Base-by-base conservation (phyloP, 1,140 invertebrate species). In the Oreohelix idahoensis region DNA sequence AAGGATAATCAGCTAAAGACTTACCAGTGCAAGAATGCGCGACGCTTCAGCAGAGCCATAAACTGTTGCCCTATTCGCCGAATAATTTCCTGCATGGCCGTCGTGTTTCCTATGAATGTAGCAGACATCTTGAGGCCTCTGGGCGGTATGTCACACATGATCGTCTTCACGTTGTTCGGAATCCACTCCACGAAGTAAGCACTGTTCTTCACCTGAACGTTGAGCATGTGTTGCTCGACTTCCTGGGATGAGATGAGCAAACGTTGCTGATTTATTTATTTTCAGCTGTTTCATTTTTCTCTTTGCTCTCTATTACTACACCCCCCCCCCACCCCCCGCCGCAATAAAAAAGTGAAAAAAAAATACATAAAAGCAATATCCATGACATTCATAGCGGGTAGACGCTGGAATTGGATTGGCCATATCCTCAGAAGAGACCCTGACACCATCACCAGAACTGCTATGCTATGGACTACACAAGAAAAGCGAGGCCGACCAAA, bases 111-210 rank as follows among this genome's bases (percentile, higher is more conserved):
- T 76, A 93, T 88, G 85, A 98, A 98, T 5, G 97, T 98, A 20
- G 96, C 95, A 0, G 96, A 96, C 97, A 98, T 98, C 90, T 97
- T 97, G 13, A 98, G 92, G 71, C 97, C 97, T 90, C 96, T 94
- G 51, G 97, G 97, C 84, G 97, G 96, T 90, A 98, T 98, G 92
- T 98, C 97, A 92, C 97, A 98, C 92, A 89, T 88, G 63, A 88
- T 88, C 32, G 87, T 88, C 73, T 97, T 97, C 0, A 96, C 95
- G 89, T 97, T 97, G 93, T 97, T 97, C 5, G 96, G 97, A 88
- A 97, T 97, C 97, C 97, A 98, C 93, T 97, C 96, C 45, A 98
- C 96, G 91, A 98, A 97, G 93, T 97, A 97, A 87, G 95, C 96
- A 92, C 89, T 91, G 85, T 91, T 91, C 85, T 91, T 95, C 84